Evolutionary conservation across 37 sponge, comb jelly and placozoan genomes (phyloP).

Genomic region (Tethya wilhelma): DNA sequence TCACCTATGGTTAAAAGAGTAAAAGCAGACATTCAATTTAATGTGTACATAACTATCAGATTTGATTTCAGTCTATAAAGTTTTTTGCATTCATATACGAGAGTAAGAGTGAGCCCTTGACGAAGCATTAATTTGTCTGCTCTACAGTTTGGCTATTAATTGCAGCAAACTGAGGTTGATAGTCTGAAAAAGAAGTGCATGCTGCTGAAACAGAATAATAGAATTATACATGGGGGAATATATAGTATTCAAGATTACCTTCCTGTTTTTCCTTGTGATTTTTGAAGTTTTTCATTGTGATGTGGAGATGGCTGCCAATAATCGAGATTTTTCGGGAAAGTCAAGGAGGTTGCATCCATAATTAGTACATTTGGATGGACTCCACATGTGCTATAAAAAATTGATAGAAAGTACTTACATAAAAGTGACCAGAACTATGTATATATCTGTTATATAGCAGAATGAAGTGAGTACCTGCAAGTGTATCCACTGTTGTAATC

Average conservation of each 20-base stretch:
- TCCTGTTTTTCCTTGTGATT: neutral
- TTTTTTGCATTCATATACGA: slow-evolving; percentile 35
- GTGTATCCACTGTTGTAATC: neutral
- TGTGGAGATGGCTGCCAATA: no score
- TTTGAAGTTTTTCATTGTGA: neutral
- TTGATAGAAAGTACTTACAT: no score
- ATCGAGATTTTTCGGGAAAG: neutral
- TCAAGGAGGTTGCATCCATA: neutral
- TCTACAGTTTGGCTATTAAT: slow-evolving; percentile 43
- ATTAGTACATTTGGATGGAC: neutral
- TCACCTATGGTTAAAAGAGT: slow-evolving; percentile 77
- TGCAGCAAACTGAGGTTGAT: neutral
- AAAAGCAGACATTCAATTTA: no score
- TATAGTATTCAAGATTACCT: no score
- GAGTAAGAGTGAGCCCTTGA: neutral
- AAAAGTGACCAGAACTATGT: no score
- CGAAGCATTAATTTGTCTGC: no score
- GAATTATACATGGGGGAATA: no score
- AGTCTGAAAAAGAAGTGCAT: neutral
- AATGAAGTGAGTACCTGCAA: no score
- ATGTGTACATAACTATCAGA: no score
- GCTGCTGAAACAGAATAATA: no score
- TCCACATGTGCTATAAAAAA: neutral
- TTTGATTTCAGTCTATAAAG: no score
- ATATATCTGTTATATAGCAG: no score